Base-by-base conservation (phyloP, 2,797 vertebrate genomes). In the Sphenodon punctatus region DNA sequence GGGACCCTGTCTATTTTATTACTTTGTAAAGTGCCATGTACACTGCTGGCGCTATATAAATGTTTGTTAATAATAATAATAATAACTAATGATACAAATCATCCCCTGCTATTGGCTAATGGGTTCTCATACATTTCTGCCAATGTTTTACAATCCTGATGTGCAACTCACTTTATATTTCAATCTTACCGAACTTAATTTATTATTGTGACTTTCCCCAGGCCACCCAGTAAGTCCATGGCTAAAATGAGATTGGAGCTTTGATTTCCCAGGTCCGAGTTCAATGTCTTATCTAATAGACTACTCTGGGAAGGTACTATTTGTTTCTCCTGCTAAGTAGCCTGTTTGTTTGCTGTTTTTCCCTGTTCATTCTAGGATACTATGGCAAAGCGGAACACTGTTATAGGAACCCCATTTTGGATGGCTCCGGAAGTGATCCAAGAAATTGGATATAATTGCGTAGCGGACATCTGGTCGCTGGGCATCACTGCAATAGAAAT, bases 381-480 rank as follows among this genome's bases (percentile, higher is more conserved):
- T 43, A 99, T 99, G 98, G 98, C 98, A 10, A 99, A 99, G 92
- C 71, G 98, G 43, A 99, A 99, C 94, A 99, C 98, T 0, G 98
- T 99, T 68, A 99, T 99, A 70, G 98, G 98, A 45, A 99, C 98
- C 5, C 98, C 98, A 0, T 99, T 99, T 94, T 99, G 98, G 98
- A 99, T 99, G 98, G 98, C 98, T 80, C 98, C 98, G 8, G 98
- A 99, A 92, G 98, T 99, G 89, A 99, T 99, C 69, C 98, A 99
- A 92, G 98, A 99, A 94, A 98, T 98, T 59, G 98, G 98, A 7
- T 99, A 99, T 92, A 99, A 99, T 75, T 99, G 98, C 39, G 97
- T 99, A 75, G 98, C 98, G 1, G 98, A 99, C 87, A 98, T 99
- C 93, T 99, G 98, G 98, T 99, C 98, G 5, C 90, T 99, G 92